phyloP scores from a whole-genome alignment of 2,113 vertebrate species.

The Callospermophilus lateralis region DNA sequence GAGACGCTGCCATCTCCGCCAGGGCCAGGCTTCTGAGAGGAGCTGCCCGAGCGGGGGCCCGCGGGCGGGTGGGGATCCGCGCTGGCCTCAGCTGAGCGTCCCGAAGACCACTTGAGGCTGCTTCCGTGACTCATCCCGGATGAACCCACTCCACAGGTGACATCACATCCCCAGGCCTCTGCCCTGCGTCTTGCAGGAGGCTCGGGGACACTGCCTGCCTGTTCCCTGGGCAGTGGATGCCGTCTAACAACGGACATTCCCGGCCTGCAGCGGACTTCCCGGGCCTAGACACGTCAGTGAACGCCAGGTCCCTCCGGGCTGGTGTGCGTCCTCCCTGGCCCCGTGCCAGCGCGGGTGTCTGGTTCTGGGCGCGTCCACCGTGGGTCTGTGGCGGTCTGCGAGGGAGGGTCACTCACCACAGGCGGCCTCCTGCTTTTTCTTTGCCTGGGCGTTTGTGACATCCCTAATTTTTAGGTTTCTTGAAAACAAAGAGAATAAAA shows the following conservation, averaged over 20 bases:
- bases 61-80: not conserved
- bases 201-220: not conserved
- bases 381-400: not conserved
- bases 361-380: not conserved
- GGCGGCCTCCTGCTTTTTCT: not conserved
- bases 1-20: not conserved
- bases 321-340: rapidly evolving
- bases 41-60: not conserved
- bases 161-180: slow-evolving; percentile 48
- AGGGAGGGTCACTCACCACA: not conserved
- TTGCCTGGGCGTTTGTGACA: slow-evolving; percentile 35
- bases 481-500: slow-evolving; percentile 73
- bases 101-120: slow-evolving; percentile 37
- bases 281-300: not conserved
- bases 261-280: not conserved
- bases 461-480: slow-evolving; percentile 70
- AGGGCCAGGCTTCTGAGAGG: not conserved
- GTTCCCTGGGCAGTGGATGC: not conserved
- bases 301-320: not conserved
- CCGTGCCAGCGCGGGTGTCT: rapidly evolving
- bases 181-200: not conserved
- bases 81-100: not conserved
- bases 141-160: slow-evolving; percentile 61
- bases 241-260: not conserved
- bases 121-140: slow-evolving; percentile 37